phyloP scores from a whole-genome alignment of 2,888 invertebrate species.

The Chromoteleia sp. region DNA sequence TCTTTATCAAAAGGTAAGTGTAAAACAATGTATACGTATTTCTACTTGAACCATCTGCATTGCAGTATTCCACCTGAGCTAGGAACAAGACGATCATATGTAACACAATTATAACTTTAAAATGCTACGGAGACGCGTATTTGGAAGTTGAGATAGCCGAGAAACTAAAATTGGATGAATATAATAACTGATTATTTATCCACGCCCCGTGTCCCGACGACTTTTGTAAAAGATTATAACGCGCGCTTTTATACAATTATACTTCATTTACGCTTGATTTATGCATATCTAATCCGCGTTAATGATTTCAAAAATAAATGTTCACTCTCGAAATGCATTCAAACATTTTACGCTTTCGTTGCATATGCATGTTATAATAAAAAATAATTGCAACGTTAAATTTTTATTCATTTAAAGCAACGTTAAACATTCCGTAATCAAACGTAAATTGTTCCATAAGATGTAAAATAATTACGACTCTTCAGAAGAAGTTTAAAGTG shows the following conservation, averaged over 20 bases:
- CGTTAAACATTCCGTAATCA: too few relatives aligned
- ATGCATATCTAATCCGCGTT: too few relatives aligned
- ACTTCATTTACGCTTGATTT: too few relatives aligned
- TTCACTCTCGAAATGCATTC: too few relatives aligned
- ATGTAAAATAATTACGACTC: background rate
- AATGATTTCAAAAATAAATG: too few relatives aligned
- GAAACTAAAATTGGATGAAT: constrained; percentile 3
- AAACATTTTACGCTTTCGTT: too few relatives aligned
- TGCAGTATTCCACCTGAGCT: constrained; percentile 29
- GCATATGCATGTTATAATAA: too few relatives aligned
- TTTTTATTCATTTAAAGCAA: too few relatives aligned
- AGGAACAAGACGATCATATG: constrained; percentile 28
- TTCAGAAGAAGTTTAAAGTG: background rate
- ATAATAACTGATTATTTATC: background rate
- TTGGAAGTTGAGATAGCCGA: background rate
- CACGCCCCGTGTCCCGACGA: background rate
- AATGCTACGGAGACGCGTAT: constrained; percentile 20
- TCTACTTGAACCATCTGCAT: constrained; percentile 25
- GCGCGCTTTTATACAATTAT: too few relatives aligned
- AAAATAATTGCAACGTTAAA: too few relatives aligned
- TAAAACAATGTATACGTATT: constrained; percentile 21
- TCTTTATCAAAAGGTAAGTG: constrained; percentile 3
- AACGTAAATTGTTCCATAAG: too few relatives aligned
- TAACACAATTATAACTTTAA: constrained; percentile 40
- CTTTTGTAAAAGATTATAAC: background rate